phyloP scores from a whole-genome alignment of 2,797 vertebrate species.

The Crossoptilon crossoptilon region DNA sequence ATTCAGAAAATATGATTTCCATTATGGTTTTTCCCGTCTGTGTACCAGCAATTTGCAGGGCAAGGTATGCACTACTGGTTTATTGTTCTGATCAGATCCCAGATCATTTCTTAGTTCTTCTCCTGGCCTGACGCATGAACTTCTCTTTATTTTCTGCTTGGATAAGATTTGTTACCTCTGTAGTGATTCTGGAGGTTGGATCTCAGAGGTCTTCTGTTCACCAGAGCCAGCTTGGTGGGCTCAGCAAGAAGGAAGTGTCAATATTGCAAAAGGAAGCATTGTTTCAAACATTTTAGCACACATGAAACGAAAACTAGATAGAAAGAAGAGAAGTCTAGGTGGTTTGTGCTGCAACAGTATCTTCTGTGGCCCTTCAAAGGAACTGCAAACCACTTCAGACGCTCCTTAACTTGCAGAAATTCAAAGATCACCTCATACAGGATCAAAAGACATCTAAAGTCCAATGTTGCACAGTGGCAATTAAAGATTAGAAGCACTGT shows the following conservation, averaged over 20 bases:
- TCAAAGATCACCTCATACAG: background rate
- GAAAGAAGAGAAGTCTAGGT: background rate
- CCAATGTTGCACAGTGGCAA: background rate
- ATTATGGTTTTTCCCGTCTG: background rate
- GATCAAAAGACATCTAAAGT: conserved; percentile 19
- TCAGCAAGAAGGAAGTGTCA: background rate
- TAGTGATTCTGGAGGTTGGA: background rate
- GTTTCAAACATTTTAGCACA: background rate
- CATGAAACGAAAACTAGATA: background rate
- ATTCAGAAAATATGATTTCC: background rate
- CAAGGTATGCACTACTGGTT: background rate
- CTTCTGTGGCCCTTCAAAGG: conserved; percentile 10
- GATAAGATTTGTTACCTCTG: background rate
- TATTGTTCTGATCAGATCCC: background rate
- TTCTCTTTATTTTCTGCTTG: background rate
- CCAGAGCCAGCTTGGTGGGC: background rate
- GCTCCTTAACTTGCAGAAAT: conserved; percentile 2
- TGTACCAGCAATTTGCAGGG: background rate
- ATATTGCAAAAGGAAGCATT: background rate
- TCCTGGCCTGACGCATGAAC: background rate
- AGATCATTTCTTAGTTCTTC: background rate
- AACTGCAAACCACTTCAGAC: background rate
- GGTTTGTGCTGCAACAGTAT: background rate
- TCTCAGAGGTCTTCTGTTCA: background rate
- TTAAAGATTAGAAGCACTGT: conserved; percentile 54